phyloP scores from a whole-genome alignment of 2,113 vertebrate species.

The Datnioides undecimradiatus region DNA sequence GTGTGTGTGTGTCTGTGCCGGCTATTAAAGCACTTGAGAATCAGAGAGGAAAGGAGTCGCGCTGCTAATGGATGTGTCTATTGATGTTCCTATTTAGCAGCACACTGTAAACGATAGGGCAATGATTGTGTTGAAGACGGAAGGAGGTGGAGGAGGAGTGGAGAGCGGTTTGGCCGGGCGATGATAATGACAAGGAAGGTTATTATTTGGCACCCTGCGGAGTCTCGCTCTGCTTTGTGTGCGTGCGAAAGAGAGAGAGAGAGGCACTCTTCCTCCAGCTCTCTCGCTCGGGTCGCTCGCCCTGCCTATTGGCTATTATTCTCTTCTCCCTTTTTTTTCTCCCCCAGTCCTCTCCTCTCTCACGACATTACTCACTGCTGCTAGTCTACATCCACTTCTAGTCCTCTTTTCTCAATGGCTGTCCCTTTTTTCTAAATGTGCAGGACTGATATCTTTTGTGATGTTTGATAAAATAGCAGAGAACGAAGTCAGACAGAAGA shows the following conservation, averaged over 20 bases:
- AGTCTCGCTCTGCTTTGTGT: slow-evolving; percentile 53
- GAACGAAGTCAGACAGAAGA: slow-evolving; percentile 2
- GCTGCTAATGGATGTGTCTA: slow-evolving; percentile 78
- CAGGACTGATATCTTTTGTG: neutral
- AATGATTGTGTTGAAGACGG: slow-evolving; percentile 73
- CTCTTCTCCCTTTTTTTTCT: slow-evolving; percentile 35
- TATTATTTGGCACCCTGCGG: slow-evolving; percentile 74
- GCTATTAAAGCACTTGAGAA: slow-evolving; percentile 77
- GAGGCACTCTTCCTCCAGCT: slow-evolving; percentile 48
- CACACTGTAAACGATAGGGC: slow-evolving; percentile 76
- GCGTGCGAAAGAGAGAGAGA: slow-evolving; percentile 22
- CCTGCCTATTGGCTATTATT: slow-evolving; percentile 66
- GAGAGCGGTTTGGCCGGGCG: slow-evolving; percentile 62
- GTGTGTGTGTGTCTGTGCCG: slow-evolving; percentile 6
- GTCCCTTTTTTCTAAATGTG: neutral
- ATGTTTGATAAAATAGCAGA: slow-evolving; percentile 1
- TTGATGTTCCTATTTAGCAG: slow-evolving; percentile 79
- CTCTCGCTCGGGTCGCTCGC: slow-evolving; percentile 33
- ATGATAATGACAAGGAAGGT: slow-evolving; percentile 77
- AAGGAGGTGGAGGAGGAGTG: slow-evolving; percentile 64
- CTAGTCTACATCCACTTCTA: slow-evolving; percentile 40
- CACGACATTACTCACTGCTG: slow-evolving; percentile 54
- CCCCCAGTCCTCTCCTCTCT: slow-evolving; percentile 31
- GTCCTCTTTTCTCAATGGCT: slow-evolving; percentile 27
- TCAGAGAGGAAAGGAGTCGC: slow-evolving; percentile 66